phyloP scores from a whole-genome alignment of 2,888 invertebrate species.

The Melinaea menophilus region DNA sequence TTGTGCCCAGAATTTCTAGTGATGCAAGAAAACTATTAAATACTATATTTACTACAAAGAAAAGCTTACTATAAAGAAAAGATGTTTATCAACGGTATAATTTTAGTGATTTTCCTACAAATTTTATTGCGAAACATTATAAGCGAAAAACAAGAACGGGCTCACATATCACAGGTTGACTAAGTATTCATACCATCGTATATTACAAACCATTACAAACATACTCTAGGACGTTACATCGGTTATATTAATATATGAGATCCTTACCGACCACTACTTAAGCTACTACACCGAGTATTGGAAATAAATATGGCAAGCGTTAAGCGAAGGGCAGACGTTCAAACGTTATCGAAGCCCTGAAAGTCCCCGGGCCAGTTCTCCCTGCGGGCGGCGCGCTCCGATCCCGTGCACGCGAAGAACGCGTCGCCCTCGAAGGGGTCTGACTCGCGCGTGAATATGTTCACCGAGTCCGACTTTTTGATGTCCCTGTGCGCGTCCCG shows the following conservation, averaged over 20 bases:
- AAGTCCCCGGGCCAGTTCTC: constrained; percentile 75
- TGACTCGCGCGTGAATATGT: constrained; percentile 90
- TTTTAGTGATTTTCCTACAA: constrained; percentile 4
- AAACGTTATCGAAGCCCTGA: constrained; percentile 61
- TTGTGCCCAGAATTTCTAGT: constrained; percentile 46
- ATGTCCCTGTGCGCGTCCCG: constrained; percentile 77
- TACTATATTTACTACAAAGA: neutral
- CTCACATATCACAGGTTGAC: constrained; percentile 27
- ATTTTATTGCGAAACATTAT: neutral
- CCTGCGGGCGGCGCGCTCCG: constrained; percentile 63
- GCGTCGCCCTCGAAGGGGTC: constrained; percentile 95
- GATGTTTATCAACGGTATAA: neutral
- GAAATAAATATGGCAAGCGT: constrained; percentile 19
- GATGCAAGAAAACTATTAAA: constrained; percentile 3
- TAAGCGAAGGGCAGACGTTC: constrained; percentile 13
- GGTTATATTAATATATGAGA: constrained; percentile 23
- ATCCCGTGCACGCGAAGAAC: constrained; percentile 83
- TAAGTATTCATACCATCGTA: constrained; percentile 9
- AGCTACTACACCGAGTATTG: constrained; percentile 15
- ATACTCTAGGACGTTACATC: constrained; percentile 16
- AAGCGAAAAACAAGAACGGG: neutral
- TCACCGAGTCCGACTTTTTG: constrained; percentile 92
- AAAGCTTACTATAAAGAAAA: constrained; percentile 6
- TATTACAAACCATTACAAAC: constrained; percentile 20
- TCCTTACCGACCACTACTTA: constrained; percentile 14